phyloP scores from a whole-genome alignment of 2,797 vertebrate species.

The Channallabes apus region DNA sequence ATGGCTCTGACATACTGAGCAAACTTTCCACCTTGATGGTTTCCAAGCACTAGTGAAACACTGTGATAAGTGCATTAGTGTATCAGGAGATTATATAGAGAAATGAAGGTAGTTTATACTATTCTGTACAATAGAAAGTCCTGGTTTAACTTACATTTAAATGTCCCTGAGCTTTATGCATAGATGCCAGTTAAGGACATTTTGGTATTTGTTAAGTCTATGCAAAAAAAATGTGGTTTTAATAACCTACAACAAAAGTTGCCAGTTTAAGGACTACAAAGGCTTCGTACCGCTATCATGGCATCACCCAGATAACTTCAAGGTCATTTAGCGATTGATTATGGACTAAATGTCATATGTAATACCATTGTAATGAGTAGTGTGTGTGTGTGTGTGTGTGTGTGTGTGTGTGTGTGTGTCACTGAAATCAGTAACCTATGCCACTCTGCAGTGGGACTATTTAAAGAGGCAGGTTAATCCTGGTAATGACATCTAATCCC shows the following conservation, averaged over 20 bases:
- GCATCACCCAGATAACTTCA: not conserved
- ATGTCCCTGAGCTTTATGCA: not conserved
- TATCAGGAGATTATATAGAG: no score
- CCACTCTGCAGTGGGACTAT: constrained; percentile 59
- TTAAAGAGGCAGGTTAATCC: constrained; percentile 72
- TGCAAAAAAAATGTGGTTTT: no score
- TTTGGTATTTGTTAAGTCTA: not conserved
- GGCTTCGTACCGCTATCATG: not conserved
- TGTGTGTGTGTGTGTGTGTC: constrained; percentile 37
- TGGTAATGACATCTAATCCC: constrained; percentile 74
- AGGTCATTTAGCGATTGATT: not conserved
- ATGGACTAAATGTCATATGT: not conserved
- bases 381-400: constrained; percentile 21
- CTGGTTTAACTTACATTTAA: not conserved
- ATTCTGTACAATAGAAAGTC: no score
- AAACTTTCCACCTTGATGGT: no score
- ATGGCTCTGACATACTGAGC: no score
- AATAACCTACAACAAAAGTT: no score
- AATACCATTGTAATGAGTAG: not conserved
- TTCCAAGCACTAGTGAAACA: no score
- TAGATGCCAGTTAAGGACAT: not conserved
- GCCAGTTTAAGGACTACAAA: not conserved
- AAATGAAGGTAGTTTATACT: no score
- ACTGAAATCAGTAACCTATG: constrained; percentile 35
- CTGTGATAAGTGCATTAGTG: no score